phyloP scores from a whole-genome alignment of 2,888 invertebrate genomes.

The Plagiodera versicolora region DNA sequence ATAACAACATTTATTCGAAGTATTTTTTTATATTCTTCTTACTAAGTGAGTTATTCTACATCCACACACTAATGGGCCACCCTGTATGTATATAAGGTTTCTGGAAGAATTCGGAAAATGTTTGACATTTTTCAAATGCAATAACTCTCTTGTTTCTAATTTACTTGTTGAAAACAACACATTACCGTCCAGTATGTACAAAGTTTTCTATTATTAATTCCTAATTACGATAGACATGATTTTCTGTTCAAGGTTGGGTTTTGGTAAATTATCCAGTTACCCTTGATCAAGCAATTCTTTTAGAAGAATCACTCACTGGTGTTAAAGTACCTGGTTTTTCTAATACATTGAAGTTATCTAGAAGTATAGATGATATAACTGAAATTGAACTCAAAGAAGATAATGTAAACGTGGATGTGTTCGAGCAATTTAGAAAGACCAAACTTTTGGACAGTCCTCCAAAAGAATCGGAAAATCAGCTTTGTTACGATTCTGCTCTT shows the following conservation, averaged over 20 bases:
- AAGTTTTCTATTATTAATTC: too few relatives aligned
- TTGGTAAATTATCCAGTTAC: constrained; percentile 66
- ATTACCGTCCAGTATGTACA: too few relatives aligned
- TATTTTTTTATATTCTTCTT: too few relatives aligned
- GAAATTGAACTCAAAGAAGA: constrained; percentile 34
- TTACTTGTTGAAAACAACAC: too few relatives aligned
- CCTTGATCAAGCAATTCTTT: constrained; percentile 60
- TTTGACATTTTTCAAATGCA: too few relatives aligned
- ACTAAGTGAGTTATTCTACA: too few relatives aligned
- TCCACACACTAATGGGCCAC: too few relatives aligned
- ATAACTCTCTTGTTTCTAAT: too few relatives aligned
- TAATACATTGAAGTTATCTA: constrained; percentile 13
- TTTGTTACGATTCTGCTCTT: constrained; percentile 58
- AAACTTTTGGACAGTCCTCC: constrained; percentile 57
- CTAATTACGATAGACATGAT: too few relatives aligned
- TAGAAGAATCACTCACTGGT: constrained; percentile 65
- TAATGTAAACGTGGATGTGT: constrained; percentile 42
- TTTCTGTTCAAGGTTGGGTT: constrained; percentile 55
- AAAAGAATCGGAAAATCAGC: constrained; percentile 48
- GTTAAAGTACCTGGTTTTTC: constrained; percentile 51
- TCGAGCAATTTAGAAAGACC: constrained; percentile 57
- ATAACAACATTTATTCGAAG: too few relatives aligned
- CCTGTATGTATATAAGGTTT: too few relatives aligned
- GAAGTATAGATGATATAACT: constrained; percentile 38
- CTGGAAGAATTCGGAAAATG: too few relatives aligned